phyloP scores from a whole-genome alignment of 2,113 vertebrate genomes.

The Leptodactylus fuscus region DNA sequence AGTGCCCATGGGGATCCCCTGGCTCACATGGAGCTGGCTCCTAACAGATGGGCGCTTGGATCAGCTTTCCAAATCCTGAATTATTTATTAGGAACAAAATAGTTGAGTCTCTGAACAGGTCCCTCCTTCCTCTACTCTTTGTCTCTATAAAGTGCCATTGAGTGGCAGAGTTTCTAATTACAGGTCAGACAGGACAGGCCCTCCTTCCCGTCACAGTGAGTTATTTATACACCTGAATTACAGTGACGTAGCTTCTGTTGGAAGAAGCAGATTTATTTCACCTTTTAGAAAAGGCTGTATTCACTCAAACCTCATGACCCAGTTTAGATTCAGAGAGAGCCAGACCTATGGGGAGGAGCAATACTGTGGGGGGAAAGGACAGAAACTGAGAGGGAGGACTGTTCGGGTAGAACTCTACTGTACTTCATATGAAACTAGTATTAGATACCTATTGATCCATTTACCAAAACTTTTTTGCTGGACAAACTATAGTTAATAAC shows the following conservation, averaged over 20 bases:
- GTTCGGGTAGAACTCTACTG: constrained; percentile 20
- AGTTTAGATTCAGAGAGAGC: constrained; percentile 60
- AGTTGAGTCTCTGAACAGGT: constrained; percentile 69
- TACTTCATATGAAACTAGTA: constrained; percentile 2
- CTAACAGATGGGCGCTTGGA: constrained; percentile 67
- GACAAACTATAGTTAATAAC: neutral
- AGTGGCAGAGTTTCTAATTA: constrained; percentile 81
- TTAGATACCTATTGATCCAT: neutral
- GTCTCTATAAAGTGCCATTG: constrained; percentile 70
- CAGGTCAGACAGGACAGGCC: constrained; percentile 73
- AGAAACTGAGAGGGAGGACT: constrained; percentile 31
- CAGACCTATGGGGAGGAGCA: constrained; percentile 54
- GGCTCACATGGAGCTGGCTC: constrained; percentile 62
- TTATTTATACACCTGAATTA: constrained; percentile 76
- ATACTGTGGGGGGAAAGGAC: constrained; percentile 35
- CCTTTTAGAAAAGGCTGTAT: constrained; percentile 67
- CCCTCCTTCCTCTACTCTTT: constrained; percentile 66
- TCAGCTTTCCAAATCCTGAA: constrained; percentile 74
- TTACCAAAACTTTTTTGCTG: neutral
- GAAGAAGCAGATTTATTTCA: constrained; percentile 65
- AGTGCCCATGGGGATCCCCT: constrained; percentile 62
- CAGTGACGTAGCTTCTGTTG: constrained; percentile 70
- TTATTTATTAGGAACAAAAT: constrained; percentile 78
- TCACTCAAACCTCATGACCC: constrained; percentile 68
- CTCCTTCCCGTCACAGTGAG: constrained; percentile 67